These are phyloP conservation scores for Idaea aversata DNA, from an alignment of 2,888 invertebrate species.

Conservation along the genomic window DNA sequence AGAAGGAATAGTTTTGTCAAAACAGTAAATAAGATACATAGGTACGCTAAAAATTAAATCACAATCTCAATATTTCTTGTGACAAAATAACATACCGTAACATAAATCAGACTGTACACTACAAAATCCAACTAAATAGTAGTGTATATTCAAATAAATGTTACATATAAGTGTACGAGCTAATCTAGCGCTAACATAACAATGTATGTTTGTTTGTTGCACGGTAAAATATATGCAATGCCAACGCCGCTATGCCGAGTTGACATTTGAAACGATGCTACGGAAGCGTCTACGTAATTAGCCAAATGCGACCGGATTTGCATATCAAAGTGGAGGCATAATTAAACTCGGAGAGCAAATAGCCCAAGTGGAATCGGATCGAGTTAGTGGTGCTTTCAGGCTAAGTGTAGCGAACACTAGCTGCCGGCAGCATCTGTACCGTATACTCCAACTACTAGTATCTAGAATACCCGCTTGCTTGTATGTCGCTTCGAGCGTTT, in stretches of 20 bases:
- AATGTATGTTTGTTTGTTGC: conserved; percentile 17
- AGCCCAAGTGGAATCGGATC: conserved; percentile 74
- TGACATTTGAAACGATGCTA: conserved; percentile 62
- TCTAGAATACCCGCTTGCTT: conserved; percentile 18
- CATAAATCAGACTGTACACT: not conserved
- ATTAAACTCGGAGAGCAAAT: conserved; percentile 76
- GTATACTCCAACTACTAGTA: conserved; percentile 24
- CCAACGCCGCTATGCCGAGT: conserved; percentile 30
- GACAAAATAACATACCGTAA: not conserved
- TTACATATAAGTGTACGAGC: conserved; percentile 21
- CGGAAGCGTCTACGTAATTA: conserved; percentile 73
- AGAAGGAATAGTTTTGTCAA: not conserved
- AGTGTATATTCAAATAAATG: conserved; percentile 7
- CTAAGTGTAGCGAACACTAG: conserved; percentile 57
- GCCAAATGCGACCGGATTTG: conserved; percentile 73
- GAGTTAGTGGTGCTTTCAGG: conserved; percentile 68
- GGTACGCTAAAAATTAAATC: not conserved
- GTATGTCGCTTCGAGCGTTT: conserved; percentile 35
- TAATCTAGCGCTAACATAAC: conserved; percentile 12
- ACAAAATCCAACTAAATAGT: conserved; percentile 2
- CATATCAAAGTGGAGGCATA: conserved; percentile 77
- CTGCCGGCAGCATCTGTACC: conserved; percentile 24
- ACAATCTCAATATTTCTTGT: not conserved
- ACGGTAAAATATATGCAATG: conserved; percentile 18
- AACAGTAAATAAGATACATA: not conserved